Evolutionary conservation across 2,113 vertebrate species (phyloP), one percentile per base, ranked within the genome.

Genomic region (Eptatretus burgeri): DNA sequence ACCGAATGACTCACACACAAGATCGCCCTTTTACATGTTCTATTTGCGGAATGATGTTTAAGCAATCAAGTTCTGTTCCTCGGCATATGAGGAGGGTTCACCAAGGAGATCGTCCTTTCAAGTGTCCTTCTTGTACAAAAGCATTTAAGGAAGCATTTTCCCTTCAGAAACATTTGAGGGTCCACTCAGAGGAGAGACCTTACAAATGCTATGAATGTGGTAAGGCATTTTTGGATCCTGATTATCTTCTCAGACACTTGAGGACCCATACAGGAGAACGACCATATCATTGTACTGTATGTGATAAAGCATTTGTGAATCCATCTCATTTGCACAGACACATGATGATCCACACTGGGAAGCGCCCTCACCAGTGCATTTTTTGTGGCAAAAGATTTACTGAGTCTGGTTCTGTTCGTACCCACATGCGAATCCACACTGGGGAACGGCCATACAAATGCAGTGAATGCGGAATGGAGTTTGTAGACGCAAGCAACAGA

Each of bases 381-480:
- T 20, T 52, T 9, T 65, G 64, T 14, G 51, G 8, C 7, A 65
- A 65, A 41, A 13, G 51, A 56, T 65, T 65, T 49, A 52, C 51
- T 8, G n/a, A 65, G 51, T 65, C 51, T 12, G 20, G 50, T 14
- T 20, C 18, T 14, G 18, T 65, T 41, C 11, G 51, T 13, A 14
- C 19, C 19, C 64, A 65, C 51, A 51, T 52, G 18, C 13, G 64
- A 10, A 51, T 52, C 12, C 64, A 65, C 64, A 53, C 51, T 4
- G 51, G 64, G 27, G 64, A 65, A 52, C 51, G 64, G 64, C 64
- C 64, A 13, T 60, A 60, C 56, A n/a, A 20, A 20, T 60, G 56
- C 56, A 60, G 56, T 20, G 56, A 17, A n/a, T 60, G 56, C 11
- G 56, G 56, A n/a, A 60, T 60, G 56, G 56, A 60, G 10, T 60